Base-by-base conservation (phyloP, 1,140 invertebrate genomes). In the Littorina saxatilis region DNA sequence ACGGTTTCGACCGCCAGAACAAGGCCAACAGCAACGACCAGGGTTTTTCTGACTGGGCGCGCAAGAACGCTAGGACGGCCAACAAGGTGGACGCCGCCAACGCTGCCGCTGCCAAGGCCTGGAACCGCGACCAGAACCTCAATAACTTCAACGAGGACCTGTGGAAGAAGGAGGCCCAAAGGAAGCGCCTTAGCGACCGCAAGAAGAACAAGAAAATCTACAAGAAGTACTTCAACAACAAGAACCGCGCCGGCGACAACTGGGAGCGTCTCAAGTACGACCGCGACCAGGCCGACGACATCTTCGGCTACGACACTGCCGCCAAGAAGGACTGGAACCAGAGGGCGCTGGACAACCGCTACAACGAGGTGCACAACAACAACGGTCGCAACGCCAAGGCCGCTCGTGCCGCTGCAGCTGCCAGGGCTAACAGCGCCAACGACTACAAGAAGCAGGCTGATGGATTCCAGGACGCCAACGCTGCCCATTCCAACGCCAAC, bases 191-290 rank as follows among this genome's bases (percentile, higher is more conserved):
- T 23, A 74, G 68, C 23, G 77, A 83, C 82, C 66, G 82, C 37
- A 39, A 79, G 9, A 29, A 74, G 20, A 79, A 83, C 52, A 70
- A 79, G 55, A 79, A 79, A n/a, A 52, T 79, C 47, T 27, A 39
- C 50, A 83, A 83, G 68, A 83, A 79, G 29, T 83, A 39, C 66
- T 79, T 61, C 82, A 68, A 83, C 52, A 79, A 83, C 76, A 73
- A 79, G 23, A 17, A 37, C 17, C 32, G 72, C 3, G 82, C 76
- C 20, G 82, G 82, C 15, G 76, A 83, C 55, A 79, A 83, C 82
- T 83, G 76, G 76, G 82, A 83, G 58, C 55, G 82, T 7, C 82
- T 83, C 70, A 79, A 83, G 43, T 83, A 58, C 68, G 70, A 83
- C 82, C 47, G 77, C 32, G 39, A 83, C 20, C 47, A 79, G 68